A percentile compares a stretch with the other conserved stretches of the same genome.
These are phyloP conservation scores for Tolypeutes matacus DNA, from an alignment of 2,797 vertebrate species.

Conservation along the genomic window DNA sequence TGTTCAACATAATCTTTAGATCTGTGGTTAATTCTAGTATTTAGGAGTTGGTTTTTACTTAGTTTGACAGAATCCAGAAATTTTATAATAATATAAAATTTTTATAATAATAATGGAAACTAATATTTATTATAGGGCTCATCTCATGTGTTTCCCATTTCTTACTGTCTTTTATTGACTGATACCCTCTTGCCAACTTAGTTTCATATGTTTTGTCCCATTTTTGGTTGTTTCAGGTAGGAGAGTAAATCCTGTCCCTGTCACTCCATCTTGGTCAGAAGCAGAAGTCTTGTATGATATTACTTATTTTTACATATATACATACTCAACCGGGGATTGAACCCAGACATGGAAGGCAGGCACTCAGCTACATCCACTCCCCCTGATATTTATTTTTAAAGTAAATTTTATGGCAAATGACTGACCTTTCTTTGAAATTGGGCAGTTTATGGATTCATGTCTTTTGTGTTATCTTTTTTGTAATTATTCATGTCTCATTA, in stretches of 20 bases:
- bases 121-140: not conserved
- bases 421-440: not conserved
- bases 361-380: too few species aligned
- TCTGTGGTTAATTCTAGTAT: not conserved
- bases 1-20: not conserved
- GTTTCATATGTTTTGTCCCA: not conserved
- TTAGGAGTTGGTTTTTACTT: not conserved
- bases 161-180: not conserved
- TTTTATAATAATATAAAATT: not conserved
- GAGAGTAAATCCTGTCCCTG: too few species aligned
- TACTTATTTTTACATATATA: too few species aligned
- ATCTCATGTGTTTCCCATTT: not conserved
- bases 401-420: not conserved
- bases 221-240: not conserved
- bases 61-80: not conserved
- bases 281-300: not conserved
- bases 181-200: not conserved
- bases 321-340: too few species aligned
- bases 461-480: not conserved
- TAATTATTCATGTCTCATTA: not conserved
- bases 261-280: not conserved
- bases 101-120: not conserved
- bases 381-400: not conserved
- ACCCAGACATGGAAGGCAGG: too few species aligned
- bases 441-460: not conserved